phyloP scores from a whole-genome alignment of 2,113 vertebrate genomes.

The Melanerpes formicivorus region DNA sequence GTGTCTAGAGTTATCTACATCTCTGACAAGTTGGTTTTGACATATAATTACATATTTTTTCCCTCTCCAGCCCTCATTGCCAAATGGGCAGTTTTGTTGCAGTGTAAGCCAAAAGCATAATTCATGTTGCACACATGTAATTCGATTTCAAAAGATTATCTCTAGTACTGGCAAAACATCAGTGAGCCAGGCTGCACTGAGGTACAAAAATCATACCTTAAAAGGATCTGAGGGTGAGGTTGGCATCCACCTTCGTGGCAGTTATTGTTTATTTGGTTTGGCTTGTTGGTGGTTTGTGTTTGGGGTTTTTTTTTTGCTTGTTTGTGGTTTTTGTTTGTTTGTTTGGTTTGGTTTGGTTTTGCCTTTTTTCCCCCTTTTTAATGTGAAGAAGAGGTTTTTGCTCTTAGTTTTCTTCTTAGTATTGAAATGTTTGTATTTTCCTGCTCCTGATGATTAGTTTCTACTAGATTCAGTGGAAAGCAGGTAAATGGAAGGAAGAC shows the following conservation, averaged over 20 bases:
- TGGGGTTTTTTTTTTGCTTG: too few species aligned
- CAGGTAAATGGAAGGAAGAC: background rate
- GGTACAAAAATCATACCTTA: background rate
- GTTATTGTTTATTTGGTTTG: background rate
- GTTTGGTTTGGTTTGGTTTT: background rate
- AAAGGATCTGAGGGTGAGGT: background rate
- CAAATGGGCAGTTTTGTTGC: slow-evolving; percentile 27
- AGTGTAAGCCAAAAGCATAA: slow-evolving; percentile 20
- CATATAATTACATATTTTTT: background rate
- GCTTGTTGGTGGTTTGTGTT: background rate
- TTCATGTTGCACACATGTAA: background rate
- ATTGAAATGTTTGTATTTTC: background rate
- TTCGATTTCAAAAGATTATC: slow-evolving; percentile 52
- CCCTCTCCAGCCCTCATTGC: background rate
- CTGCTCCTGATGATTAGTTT: background rate
- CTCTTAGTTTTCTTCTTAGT: background rate
- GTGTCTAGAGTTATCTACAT: slow-evolving; percentile 2
- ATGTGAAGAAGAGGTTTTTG: background rate
- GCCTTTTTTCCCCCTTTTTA: background rate
- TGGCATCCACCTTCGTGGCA: background rate
- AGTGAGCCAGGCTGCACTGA: background rate
- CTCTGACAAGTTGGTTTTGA: slow-evolving; percentile 36
- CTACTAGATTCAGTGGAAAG: background rate
- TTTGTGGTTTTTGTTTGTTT: too few species aligned
- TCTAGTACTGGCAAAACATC: slow-evolving; percentile 1